Conservation (phyloP, 92 coral and sea anemone genomes). For the Porites evermanni region DNA sequence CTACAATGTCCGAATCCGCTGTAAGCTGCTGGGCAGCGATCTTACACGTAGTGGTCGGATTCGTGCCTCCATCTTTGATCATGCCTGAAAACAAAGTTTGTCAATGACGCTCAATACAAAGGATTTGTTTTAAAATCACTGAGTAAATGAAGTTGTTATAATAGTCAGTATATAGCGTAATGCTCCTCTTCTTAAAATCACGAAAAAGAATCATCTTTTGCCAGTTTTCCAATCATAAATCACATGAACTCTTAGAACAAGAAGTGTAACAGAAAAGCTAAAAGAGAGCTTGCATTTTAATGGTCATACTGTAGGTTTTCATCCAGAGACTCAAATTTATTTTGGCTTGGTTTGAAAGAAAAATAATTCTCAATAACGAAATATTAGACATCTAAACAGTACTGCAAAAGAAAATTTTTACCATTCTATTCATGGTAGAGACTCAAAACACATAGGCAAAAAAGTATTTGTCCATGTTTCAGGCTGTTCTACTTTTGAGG, state of each 20-base stretch:
- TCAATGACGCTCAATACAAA: neutral
- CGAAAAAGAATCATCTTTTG: too few relatives aligned
- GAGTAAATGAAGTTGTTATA: neutral
- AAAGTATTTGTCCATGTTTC: too few relatives aligned
- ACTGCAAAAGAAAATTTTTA: too few relatives aligned
- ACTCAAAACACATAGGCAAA: too few relatives aligned
- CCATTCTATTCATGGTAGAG: too few relatives aligned
- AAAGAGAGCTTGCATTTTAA: neutral
- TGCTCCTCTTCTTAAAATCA: too few relatives aligned
- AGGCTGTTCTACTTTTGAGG: too few relatives aligned
- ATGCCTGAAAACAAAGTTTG: constrained; percentile 60
- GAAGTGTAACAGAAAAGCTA: neutral
- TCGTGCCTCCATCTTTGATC: constrained; percentile 94
- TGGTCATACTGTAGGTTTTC: neutral
- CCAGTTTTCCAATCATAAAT: too few relatives aligned
- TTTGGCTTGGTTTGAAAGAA: neutral
- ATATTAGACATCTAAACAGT: too few relatives aligned
- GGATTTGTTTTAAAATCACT: neutral
- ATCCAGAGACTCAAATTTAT: neutral
- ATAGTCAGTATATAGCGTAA: too few relatives aligned
- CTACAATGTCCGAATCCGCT: constrained; percentile 91
- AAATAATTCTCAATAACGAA: too few relatives aligned
- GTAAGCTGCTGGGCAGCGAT: constrained; percentile 95
- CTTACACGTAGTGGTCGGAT: constrained; percentile 83
- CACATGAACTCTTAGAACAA: neutral